These are phyloP conservation scores for Merluccius polli DNA, from an alignment of 2,797 vertebrate species.

Conservation along the genomic window DNA sequence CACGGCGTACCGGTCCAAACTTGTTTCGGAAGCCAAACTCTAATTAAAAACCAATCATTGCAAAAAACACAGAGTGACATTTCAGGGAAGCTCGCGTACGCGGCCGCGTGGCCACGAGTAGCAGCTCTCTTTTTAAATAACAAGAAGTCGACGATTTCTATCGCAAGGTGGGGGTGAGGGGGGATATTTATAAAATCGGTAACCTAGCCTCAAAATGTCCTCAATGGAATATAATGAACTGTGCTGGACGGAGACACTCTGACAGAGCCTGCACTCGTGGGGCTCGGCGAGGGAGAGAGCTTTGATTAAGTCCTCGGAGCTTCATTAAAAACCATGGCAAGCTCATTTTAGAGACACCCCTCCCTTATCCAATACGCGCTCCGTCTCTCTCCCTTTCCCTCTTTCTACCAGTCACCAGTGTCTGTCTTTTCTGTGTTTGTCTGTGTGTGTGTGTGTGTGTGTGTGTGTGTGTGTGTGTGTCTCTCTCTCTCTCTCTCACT, in stretches of 20 bases:
- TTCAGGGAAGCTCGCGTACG: not conserved
- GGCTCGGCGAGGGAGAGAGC: conserved; percentile 25
- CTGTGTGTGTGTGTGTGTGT: conserved; percentile 12
- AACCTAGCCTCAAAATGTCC: conserved; percentile 13
- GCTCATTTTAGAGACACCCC: conserved; percentile 31
- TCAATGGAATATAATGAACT: conserved; percentile 22
- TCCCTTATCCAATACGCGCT: conserved; percentile 8
- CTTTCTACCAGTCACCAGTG: conserved; percentile 2
- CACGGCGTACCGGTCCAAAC: not conserved
- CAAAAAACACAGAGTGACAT: conserved; percentile 1
- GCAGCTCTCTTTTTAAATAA: not conserved
- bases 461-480: conserved; percentile 6
- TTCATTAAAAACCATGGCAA: conserved; percentile 40
- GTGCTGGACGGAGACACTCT: conserved; percentile 6
- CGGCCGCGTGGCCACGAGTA: not conserved
- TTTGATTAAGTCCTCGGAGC: conserved; percentile 37
- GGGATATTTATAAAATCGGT: not conserved
- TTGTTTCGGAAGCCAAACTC: not conserved
- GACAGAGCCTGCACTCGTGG: conserved; percentile 21
- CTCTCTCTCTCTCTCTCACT: conserved; percentile 12
- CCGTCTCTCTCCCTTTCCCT: conserved; percentile 15
- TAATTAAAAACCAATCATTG: conserved; percentile 2
- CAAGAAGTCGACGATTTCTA: conserved; percentile 4
- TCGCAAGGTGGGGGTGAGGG: not conserved
- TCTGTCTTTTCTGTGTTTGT: conserved; percentile 1